phyloP scores from a whole-genome alignment of 1,140 invertebrate genomes.

The Drosophila equinoxialis region DNA sequence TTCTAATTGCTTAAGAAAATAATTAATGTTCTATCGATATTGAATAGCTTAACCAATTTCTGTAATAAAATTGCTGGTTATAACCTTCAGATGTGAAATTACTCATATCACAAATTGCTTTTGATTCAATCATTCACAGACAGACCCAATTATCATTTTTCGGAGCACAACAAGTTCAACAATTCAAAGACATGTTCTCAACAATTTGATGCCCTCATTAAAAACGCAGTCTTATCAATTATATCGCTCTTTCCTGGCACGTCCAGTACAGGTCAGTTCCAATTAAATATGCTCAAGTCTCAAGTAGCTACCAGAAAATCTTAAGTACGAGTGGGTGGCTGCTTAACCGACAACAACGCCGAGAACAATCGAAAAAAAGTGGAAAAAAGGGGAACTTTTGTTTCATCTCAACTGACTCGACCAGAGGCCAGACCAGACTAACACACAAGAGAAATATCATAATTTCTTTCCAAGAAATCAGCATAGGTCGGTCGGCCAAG shows the following conservation, averaged over 20 bases:
- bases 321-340: constrained; percentile 54
- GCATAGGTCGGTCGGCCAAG: constrained; percentile 62
- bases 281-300: constrained; percentile 28
- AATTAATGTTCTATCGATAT: too few species aligned
- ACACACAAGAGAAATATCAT: constrained; percentile 57
- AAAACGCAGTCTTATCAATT: constrained; percentile 15
- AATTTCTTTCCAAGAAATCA: constrained; percentile 75
- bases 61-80: not conserved
- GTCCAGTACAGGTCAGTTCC: constrained; percentile 37
- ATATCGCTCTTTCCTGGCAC: constrained; percentile 24
- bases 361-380: not conserved
- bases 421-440: constrained; percentile 42
- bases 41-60: not conserved
- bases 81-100: not conserved
- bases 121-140: constrained; percentile 1
- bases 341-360: constrained; percentile 8
- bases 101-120: not conserved
- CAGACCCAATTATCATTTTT: not conserved
- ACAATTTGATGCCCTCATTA: constrained; percentile 4
- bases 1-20: too few species aligned
- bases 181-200: not conserved
- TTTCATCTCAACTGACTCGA: constrained; percentile 20
- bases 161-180: not conserved
- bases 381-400: constrained; percentile 31
- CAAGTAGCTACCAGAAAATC: constrained; percentile 19